phyloP scores from a whole-genome alignment of 2,797 vertebrate genomes.

The Ambastaia sidthimunki region DNA sequence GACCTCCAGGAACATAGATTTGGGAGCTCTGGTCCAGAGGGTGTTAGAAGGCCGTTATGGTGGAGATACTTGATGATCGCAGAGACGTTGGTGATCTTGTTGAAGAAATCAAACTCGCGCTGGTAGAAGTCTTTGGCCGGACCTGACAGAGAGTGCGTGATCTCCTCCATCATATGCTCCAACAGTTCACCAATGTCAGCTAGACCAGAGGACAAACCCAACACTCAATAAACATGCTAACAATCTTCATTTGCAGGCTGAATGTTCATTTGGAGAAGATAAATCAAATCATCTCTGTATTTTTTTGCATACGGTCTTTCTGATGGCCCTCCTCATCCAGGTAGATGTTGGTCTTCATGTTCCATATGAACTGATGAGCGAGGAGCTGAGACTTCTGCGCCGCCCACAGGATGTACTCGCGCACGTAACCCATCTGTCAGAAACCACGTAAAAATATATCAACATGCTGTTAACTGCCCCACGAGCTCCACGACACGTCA shows the following conservation, averaged over 20 bases:
- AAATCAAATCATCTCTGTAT: not conserved
- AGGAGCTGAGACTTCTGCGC: conserved; percentile 95
- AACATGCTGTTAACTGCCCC: conserved; percentile 8
- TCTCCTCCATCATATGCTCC: conserved; percentile 95
- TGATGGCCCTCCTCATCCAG: conserved; percentile 94
- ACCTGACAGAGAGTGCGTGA: conserved; percentile 90
- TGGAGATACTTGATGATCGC: conserved; percentile 90
- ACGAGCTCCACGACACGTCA: not conserved
- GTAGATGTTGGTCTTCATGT: conserved; percentile 98
- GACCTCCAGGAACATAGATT: too few species aligned
- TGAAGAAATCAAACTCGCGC: conserved; percentile 96
- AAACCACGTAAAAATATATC: not conserved
- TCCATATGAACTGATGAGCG: conserved; percentile 99
- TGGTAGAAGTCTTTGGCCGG: conserved; percentile 98
- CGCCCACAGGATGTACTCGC: conserved; percentile 97
- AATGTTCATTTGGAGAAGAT: too few species aligned
- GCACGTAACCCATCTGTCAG: conserved; percentile 93
- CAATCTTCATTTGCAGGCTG: too few species aligned
- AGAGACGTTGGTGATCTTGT: conserved; percentile 96
- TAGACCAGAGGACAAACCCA: conserved; percentile 57
- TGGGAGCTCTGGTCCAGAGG: too few species aligned
- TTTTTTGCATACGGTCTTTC: conserved; percentile 88
- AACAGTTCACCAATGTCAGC: conserved; percentile 95
- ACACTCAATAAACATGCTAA: not conserved
- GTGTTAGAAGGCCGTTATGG: too few species aligned